These are phyloP conservation scores for Vidua macroura DNA, from an alignment of 2,113 vertebrate species.

Conservation along the genomic window DNA sequence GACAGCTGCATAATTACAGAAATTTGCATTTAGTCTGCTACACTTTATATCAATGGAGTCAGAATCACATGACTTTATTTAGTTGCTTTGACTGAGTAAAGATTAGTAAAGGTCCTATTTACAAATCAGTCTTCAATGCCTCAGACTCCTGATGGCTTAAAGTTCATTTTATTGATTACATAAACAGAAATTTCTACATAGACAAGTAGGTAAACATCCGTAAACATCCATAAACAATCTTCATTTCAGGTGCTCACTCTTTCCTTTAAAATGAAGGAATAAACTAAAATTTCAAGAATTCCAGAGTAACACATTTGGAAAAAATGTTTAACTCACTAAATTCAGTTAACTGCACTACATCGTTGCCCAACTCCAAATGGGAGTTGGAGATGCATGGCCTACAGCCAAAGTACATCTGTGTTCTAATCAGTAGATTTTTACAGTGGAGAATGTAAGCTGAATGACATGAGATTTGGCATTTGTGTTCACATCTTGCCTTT, in stretches of 20 bases:
- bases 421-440: background rate
- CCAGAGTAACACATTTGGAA: background rate
- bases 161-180: background rate
- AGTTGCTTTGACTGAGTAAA: background rate
- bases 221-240: background rate
- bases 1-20: background rate
- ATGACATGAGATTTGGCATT: background rate
- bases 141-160: background rate
- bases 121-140: background rate
- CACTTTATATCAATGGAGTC: background rate
- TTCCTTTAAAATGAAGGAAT: background rate
- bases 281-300: background rate
- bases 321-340: background rate
- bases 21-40: background rate
- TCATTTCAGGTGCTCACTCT: background rate
- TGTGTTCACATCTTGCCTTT: background rate
- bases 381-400: background rate
- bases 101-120: background rate
- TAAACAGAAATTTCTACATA: fast-evolving
- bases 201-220: background rate
- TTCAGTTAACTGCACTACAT: background rate
- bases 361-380: fast-evolving
- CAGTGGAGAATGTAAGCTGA: background rate
- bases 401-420: background rate
- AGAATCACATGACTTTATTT: background rate